Percentiles rank a stretch among this genome's conserved stretches.
Evolutionary conservation across 2,113 vertebrate species (phyloP).

Genomic region (Antennarius striatus): DNA sequence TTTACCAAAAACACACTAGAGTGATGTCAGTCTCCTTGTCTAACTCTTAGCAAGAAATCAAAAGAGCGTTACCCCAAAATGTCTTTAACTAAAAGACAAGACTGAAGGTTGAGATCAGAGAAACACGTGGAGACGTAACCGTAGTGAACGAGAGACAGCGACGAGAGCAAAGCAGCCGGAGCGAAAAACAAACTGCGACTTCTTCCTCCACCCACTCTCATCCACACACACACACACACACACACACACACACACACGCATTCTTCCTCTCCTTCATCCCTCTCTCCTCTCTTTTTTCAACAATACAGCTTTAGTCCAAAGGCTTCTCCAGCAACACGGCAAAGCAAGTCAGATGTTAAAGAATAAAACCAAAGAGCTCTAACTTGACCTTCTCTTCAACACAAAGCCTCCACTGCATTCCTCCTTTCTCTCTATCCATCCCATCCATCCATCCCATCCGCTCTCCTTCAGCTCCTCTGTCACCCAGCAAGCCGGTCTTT

Average conservation of each 20-base stretch:
- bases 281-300: conserved; percentile 39
- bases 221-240: conserved; percentile 24
- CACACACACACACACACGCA: conserved; percentile 12
- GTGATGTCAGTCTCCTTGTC: not conserved
- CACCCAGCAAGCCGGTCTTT: conserved; percentile 77
- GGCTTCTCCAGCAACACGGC: conserved; percentile 73
- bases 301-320: conserved; percentile 83
- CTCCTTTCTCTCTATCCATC: conserved; percentile 18
- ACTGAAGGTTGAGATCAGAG: too few relatives aligned
- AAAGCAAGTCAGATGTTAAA: conserved; percentile 76
- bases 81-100: too few relatives aligned
- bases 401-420: conserved; percentile 40
- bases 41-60: not conserved
- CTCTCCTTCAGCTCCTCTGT: conserved; percentile 36
- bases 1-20: too few relatives aligned
- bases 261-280: conserved; percentile 36
- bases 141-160: too few relatives aligned
- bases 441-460: conserved; percentile 3
- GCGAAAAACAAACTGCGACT: conserved; percentile 32
- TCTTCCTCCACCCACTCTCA: conserved; percentile 59
- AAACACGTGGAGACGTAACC: too few relatives aligned
- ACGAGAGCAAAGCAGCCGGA: conserved; percentile 21
- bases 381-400: conserved; percentile 72
- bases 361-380: conserved; percentile 84
- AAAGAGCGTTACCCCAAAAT: too few relatives aligned